These are phyloP conservation scores for Pasiphila rectangulata DNA, from an alignment of 2,888 invertebrate genomes.

Conservation along the genomic window DNA sequence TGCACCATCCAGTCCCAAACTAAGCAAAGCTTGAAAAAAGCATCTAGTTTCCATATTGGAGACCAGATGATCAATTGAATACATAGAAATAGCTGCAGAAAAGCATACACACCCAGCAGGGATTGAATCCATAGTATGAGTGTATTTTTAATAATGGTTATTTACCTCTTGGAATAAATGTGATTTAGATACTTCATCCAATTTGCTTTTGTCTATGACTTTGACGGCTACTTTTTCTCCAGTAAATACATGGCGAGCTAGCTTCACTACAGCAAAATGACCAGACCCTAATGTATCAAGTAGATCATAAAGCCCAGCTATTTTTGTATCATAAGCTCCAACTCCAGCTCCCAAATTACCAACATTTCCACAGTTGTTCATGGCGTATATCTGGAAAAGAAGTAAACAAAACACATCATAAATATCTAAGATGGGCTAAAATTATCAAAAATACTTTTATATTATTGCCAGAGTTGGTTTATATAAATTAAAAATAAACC, in stretches of 20 bases:
- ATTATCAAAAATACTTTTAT: too few relatives aligned
- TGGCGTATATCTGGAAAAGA: constrained; percentile 21
- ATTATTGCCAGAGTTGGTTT: too few relatives aligned
- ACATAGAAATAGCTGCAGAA: too few relatives aligned
- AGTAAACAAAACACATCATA: neutral
- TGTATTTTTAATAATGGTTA: neutral
- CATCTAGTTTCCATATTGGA: too few relatives aligned
- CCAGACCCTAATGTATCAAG: constrained; percentile 98
- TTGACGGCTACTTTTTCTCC: constrained; percentile 99
- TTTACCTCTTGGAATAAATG: constrained; percentile 97
- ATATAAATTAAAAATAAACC: too few relatives aligned
- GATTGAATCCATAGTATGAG: too few relatives aligned
- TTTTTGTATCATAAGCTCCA: constrained; percentile 89
- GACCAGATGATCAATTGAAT: too few relatives aligned
- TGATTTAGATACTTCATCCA: constrained; percentile 96
- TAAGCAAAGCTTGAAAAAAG: too few relatives aligned
- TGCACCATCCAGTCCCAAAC: too few relatives aligned
- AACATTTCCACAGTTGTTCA: constrained; percentile 67
- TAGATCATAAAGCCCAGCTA: constrained; percentile 98
- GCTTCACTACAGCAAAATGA: constrained; percentile 99
- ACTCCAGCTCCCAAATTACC: constrained; percentile 59
- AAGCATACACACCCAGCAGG: too few relatives aligned
- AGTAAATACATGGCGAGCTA: constrained; percentile 98
- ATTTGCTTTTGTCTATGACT: constrained; percentile 98
- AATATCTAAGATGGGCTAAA: too few relatives aligned